Base-by-base conservation (phyloP, 2,113 vertebrate species). In the Lampris incognitus region DNA sequence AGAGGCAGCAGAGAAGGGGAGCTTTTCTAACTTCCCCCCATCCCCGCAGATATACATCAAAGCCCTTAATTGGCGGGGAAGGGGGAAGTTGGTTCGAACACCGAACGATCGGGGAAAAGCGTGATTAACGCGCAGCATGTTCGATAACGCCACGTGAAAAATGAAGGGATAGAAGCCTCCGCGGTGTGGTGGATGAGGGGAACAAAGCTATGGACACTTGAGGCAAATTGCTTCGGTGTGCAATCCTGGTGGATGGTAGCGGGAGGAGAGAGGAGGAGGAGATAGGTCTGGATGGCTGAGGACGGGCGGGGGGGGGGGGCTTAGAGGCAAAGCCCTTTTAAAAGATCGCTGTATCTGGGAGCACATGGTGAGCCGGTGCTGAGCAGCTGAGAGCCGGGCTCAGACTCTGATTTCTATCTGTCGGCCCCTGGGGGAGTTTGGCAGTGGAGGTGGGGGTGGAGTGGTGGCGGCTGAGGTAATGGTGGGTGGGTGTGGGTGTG, bases 351-450 rank as follows among this genome's bases (percentile, higher is more conserved):
- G 63, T 74, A 66, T 72, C 68, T 54, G 54, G 72, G 86, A 87
- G 69, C 69, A 85, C 67, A 55, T 56, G 38, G 13, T 37, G 74
- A 79, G 71, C 55, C 9, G 70, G 49, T 4, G 72, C 66, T 74
- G 81, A 86, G 85, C 78, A 41, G 70, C 79, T 66, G 68, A 83
- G 72, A 69, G 79, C 59, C 51, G 1, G 49, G 59, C 72, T 82
- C 51, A 73, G 64, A 71, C 76, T 90, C 70, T 49, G 91, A 94
- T 92, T 78, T 77, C 79, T 90, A 93, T 92, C 92, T 84, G 81
- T 84, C 87, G 63, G 79, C 85, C 91, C 89, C 86, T 4, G 78
- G 74, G 85, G 89, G 24, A 88, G 73, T 85, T 85, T 72, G 71
- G 70, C 79, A 7, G 83, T 55, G 64, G 67, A 66, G 44, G 69